Conservation (phyloP, 2,888 invertebrate genomes). For the Chloromyia formosa region DNA sequence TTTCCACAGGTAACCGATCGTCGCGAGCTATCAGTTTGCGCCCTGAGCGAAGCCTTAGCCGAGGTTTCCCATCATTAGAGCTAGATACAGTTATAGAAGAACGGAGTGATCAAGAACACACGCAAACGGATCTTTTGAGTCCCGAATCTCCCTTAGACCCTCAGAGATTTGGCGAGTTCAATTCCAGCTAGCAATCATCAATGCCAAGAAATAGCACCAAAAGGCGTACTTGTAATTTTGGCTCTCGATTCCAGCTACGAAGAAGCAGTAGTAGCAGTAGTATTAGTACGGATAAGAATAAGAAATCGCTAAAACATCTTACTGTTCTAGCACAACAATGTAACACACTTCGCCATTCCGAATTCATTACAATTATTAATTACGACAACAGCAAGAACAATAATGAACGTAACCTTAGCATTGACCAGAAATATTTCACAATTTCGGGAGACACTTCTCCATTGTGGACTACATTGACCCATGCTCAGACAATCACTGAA, state of each 20-base stretch:
- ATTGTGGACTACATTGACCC: slow-evolving; percentile 82
- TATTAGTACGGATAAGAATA: slow-evolving; percentile 46
- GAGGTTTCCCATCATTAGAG: slow-evolving; percentile 80
- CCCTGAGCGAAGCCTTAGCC: slow-evolving; percentile 73
- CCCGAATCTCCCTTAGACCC: slow-evolving; percentile 62
- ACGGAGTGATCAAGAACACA: slow-evolving; percentile 80
- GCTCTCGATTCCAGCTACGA: background rate
- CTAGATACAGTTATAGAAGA: slow-evolving; percentile 87
- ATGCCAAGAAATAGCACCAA: background rate
- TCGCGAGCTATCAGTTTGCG: slow-evolving; percentile 70
- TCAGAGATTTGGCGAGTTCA: slow-evolving; percentile 60
- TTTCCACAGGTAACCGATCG: slow-evolving; percentile 65
- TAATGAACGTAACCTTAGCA: slow-evolving; percentile 45
- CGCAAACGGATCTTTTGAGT: slow-evolving; percentile 65
- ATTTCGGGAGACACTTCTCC: slow-evolving; percentile 74
- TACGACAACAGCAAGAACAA: slow-evolving; percentile 34
- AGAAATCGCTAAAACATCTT: background rate
- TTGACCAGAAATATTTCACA: slow-evolving; percentile 53
- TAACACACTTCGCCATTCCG: slow-evolving; percentile 20
- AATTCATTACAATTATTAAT: slow-evolving; percentile 23
- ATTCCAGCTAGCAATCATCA: slow-evolving; percentile 54
- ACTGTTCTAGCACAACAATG: background rate
- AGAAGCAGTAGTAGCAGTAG: slow-evolving; percentile 34
- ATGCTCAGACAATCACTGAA: slow-evolving; percentile 70
- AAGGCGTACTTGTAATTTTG: background rate